Base-by-base conservation (phyloP, 2,888 invertebrate genomes). In the Dicyrtoma fusca region DNA sequence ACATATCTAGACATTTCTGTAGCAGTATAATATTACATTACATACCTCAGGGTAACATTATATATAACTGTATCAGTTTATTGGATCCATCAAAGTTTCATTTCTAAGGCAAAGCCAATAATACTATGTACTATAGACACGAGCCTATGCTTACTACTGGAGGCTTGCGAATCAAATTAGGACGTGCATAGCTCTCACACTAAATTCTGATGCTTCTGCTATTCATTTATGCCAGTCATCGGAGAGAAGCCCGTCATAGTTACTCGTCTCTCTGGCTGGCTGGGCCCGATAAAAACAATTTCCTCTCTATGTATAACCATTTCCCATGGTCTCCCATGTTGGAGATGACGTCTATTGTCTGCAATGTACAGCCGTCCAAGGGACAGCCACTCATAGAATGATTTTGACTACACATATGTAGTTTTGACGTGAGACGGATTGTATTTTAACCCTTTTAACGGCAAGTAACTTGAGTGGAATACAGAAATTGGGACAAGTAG, bases 281-380 rank as follows among this genome's bases (percentile, higher is more conserved):
- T 26, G 14, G n/a, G 42, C n/a, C 34, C 59, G 59, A 61, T 63
- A 63, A 63, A 47, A 45, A 64, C n/a, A 64, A 25, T 25, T 64
- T 44, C 55, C 11, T 42, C 61, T 11, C 25, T 44, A n/a, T 17
- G 10, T 42, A 4, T 49, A 49, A 6, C 17, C 11, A 3, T 49
- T 6, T 53, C 1, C 19, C n/a, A 53, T 17, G 21, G 19, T 53
- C 8, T 17, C 5, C 49, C n/a, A 49, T 49, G 49, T 14, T 17
- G 49, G 17, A n/a, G 49, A 49, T 17, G 49, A 49, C 49, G 49
- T 49, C 5, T 13, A 49, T 11, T 49, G 49, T 49, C 49, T 49
- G 11, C 17, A n/a, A 49, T 49, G 49, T 11, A 14, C 45, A 49
- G 34, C 8, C 8, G 34, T 34, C 34, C 34, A 34, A 5, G 34